Conservation (phyloP, 2,888 invertebrate species). For the Epinotia brunnichana region DNA sequence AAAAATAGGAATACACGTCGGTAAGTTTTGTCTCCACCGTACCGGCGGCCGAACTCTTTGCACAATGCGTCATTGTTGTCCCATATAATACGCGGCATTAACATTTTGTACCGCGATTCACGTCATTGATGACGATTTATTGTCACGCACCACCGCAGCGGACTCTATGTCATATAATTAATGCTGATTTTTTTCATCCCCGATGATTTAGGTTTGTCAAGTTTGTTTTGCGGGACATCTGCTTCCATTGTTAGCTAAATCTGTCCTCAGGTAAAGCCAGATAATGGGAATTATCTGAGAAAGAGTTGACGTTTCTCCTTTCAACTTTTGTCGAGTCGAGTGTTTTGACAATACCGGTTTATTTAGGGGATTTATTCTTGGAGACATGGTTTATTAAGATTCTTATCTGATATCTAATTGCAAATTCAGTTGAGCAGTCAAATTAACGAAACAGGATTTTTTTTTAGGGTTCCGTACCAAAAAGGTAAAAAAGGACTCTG, state of each 20-base stretch:
- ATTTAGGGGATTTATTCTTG: constrained; percentile 66
- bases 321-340: constrained; percentile 74
- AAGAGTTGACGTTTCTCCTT: constrained; percentile 79
- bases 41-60: constrained; percentile 66
- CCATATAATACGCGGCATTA: constrained; percentile 80
- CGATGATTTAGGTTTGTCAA: constrained; percentile 76
- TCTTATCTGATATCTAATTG: constrained; percentile 55
- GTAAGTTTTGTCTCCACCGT: constrained; percentile 66
- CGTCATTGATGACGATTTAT: constrained; percentile 82
- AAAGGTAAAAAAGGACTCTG: too few species aligned
- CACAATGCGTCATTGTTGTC: constrained; percentile 80
- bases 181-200: constrained; percentile 63
- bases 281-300: constrained; percentile 78
- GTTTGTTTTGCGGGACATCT: constrained; percentile 83
- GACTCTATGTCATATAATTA: constrained; percentile 66
- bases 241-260: constrained; percentile 71
- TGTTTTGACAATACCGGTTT: constrained; percentile 77
- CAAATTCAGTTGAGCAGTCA: constrained; percentile 49
- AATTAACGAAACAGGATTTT: constrained; percentile 18
- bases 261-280: constrained; percentile 77
- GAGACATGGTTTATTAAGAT: constrained; percentile 64
- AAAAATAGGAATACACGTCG: constrained; percentile 67
- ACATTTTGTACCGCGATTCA: constrained; percentile 79
- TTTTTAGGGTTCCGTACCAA: too few species aligned
- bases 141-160: constrained; percentile 65